These are phyloP conservation scores for Neolamprologus caudopunctatus DNA, from an alignment of 2,113 vertebrate species.

Conservation along the genomic window DNA sequence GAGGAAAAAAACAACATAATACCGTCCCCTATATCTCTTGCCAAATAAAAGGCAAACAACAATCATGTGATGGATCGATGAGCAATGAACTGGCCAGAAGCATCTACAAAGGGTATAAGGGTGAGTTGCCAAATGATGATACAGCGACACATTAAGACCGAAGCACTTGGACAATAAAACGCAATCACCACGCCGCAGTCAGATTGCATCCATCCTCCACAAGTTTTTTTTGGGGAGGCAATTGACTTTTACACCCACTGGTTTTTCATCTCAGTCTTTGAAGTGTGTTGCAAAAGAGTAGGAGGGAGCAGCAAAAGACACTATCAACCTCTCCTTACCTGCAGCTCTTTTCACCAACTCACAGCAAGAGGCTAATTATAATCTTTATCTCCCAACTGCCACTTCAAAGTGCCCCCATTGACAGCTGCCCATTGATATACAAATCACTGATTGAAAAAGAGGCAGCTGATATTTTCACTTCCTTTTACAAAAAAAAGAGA, in stretches of 20 bases:
- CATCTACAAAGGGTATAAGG: constrained; percentile 23
- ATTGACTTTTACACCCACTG: constrained; percentile 48
- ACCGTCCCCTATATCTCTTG: background rate
- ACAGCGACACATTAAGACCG: constrained; percentile 25
- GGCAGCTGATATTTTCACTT: constrained; percentile 28
- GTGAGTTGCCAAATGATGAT: constrained; percentile 41
- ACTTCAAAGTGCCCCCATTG: constrained; percentile 34
- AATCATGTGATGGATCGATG: constrained; percentile 42
- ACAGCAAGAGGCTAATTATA: constrained; percentile 42
- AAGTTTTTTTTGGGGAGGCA: constrained; percentile 3
- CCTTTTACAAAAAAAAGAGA: constrained; percentile 1
- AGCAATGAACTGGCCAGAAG: constrained; percentile 42
- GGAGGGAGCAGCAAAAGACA: background rate
- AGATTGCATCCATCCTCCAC: constrained; percentile 17
- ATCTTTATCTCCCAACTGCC: constrained; percentile 33
- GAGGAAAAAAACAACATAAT: background rate
- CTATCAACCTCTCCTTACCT: constrained; percentile 26
- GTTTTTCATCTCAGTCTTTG: constrained; percentile 33
- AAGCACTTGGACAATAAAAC: constrained; percentile 39
- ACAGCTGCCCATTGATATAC: constrained; percentile 51
- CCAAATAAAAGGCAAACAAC: constrained; percentile 42
- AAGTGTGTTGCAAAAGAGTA: constrained; percentile 6
- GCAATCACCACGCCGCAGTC: constrained; percentile 22
- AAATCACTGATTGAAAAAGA: constrained; percentile 46
- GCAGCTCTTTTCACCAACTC: constrained; percentile 18